Percentiles rank a stretch among this genome's conserved stretches.
Conservation (phyloP, 2,113 vertebrate genomes). For the Sigmodon hispidus region DNA sequence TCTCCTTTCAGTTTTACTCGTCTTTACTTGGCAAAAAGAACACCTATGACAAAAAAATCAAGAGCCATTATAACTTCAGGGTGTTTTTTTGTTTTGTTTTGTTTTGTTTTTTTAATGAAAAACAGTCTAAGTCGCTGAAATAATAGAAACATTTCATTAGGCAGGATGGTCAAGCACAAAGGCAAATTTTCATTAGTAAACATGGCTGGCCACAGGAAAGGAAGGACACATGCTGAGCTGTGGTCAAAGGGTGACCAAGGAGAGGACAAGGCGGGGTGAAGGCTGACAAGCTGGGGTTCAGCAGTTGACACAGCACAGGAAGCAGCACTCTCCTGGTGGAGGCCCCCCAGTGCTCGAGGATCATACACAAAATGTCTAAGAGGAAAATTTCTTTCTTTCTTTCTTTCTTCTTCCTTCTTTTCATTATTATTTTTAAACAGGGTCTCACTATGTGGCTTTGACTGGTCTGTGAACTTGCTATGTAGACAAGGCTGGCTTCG, state of each 20-base stretch:
- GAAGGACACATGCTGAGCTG: background rate
- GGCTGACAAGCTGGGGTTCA: too few species aligned
- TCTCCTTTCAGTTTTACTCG: slow-evolving; percentile 21
- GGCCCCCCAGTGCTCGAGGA: background rate
- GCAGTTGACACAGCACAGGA: background rate
- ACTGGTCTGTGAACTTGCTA: background rate
- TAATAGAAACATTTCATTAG: background rate
- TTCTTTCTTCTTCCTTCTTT: too few species aligned
- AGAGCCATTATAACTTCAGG: background rate
- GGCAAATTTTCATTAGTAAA: background rate
- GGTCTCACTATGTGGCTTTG: background rate
- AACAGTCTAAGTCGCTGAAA: background rate
- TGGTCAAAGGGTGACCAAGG: background rate
- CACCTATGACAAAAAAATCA: slow-evolving; percentile 19
- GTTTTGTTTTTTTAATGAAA: background rate
- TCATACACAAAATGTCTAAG: background rate
- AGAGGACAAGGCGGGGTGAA: fast-evolving
- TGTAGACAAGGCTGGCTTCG: background rate
- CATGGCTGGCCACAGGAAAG: background rate
- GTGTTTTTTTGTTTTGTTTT: background rate
- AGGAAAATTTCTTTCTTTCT: background rate
- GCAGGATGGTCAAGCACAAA: background rate
- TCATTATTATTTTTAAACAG: background rate
- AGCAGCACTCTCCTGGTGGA: too few species aligned
- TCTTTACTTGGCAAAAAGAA: background rate